Evolutionary conservation across 2,888 invertebrate species (phyloP).

Genomic region (Agonopterix heracliana): DNA sequence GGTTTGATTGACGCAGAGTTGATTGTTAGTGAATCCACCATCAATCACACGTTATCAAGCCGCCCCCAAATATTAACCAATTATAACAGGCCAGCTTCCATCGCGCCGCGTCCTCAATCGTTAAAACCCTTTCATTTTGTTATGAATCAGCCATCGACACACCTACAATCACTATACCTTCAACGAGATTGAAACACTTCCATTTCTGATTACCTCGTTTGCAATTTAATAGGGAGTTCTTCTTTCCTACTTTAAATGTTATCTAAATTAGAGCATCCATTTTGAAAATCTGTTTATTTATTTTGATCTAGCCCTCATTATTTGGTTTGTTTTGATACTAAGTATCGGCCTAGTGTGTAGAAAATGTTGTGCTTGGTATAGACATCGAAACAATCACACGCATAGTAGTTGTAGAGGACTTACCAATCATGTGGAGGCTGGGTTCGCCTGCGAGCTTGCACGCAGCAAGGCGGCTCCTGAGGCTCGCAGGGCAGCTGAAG

Average conservation of each 20-base stretch:
- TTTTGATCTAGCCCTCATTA: no score
- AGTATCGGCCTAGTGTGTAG: no score
- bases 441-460: slow-evolving; percentile 73
- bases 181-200: no score
- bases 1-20: slow-evolving; percentile 21
- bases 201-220: no score
- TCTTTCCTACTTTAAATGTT: no score
- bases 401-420: slow-evolving; percentile 35
- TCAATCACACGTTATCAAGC: slow-evolving; percentile 69
- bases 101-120: slow-evolving; percentile 35
- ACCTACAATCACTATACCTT: background rate
- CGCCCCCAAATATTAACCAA: slow-evolving; percentile 61
- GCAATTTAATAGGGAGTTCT: no score
- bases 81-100: slow-evolving; percentile 42
- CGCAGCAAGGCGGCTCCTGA: slow-evolving; percentile 74
- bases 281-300: no score
- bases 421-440: slow-evolving; percentile 77
- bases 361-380: no score
- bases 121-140: slow-evolving; percentile 36
- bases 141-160: slow-evolving; percentile 12
- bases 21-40: slow-evolving; percentile 50
- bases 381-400: no score
- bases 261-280: no score
- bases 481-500: slow-evolving; percentile 67
- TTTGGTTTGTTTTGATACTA: no score